Base-by-base conservation (phyloP, 2,888 invertebrate genomes). In the Anarsia innoxiella region DNA sequence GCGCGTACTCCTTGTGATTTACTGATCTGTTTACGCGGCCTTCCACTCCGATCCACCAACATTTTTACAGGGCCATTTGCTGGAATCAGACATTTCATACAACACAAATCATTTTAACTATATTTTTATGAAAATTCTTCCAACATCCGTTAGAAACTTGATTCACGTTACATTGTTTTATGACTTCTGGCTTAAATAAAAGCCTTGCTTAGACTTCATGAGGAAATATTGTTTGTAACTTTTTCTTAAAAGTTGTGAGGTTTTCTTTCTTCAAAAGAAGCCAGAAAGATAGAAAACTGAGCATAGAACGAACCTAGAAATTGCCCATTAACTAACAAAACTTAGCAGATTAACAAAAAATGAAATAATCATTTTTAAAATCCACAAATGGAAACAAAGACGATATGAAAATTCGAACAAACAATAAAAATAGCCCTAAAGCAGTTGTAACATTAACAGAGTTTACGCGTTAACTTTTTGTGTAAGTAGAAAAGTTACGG, bases 21-120 rank as follows among this genome's bases (percentile, higher is more conserved):
- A 82, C 76, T 59, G 79, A 68, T 66, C 71, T 80, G 80, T 83
- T 80, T 83, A 82, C 80, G 68, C 65, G 69, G 62, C 60, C 68
- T 66, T 68, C 67, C 68, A 63, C 72, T 65, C 59, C 65, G 68
- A n/a, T n/a, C 63, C 60, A 66, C 67, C 63, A 67, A 68, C 70
- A 68, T 72, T 76, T 76, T 74, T 72, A 75, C 67, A 71, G 65
- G 62, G 59, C 65, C 66, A 67, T 70, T 70, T 68, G 59, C 66
- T 59, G 57, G 59, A 66, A 66, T 62, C 67, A 60, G 65, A 67
- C 61, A 71, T 73, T 73, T 73, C 66, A 66, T 66, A 66, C 59
- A 59, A 55, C 62, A 73, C 66, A 71, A 73, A 72, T 70, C 68
- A 71, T 63, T 58, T 63, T 66, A 67, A 68, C 64, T 62, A 63